Base-by-base conservation (phyloP, 1,140 invertebrate genomes). In the Drosophila obscura region DNA sequence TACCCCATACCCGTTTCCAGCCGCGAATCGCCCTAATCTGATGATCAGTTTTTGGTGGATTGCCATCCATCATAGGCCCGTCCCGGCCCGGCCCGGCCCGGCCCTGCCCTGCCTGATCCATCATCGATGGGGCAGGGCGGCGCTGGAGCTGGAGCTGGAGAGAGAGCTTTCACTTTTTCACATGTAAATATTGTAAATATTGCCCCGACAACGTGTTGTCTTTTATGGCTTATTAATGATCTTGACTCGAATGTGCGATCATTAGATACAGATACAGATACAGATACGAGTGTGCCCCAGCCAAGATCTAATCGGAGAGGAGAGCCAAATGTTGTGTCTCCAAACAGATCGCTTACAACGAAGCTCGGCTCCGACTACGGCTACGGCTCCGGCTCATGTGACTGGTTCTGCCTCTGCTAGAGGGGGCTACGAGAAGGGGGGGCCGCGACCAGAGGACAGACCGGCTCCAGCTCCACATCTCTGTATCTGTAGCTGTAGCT, bases 211-310 rank as follows among this genome's bases (percentile, higher is more conserved):
- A 69, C 66, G 81, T 71, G 81, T 84, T 85, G 82, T 66, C 44
- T 82, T 85, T 85, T 87, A 85, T 85, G 82, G 65, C 78, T 78
- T 87, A 85, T 85, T 85, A 85, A 85, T 85, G 82, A 82, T 80
- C 71, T 39, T 57, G 77, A 59, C 74, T 72, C 74, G 80, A 75
- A 76, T 75, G 72, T 67, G 73, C 71, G 73, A 76, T 85, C 82
- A 82, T 87, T 81, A 85, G 82, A 85, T 66, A 64, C 59, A 57
- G 59, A 75, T 72, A 85, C 55, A 28, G 26, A 28, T 31, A 31
- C 28, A 31, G 28, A 31, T 31, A 8, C 7, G 28, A 31, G 28
- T 8, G 28, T 31, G 28, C 28, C 28, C 28, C 64, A 64, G 59
- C 43, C 26, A 43, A 22, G 62, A 65, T 64, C 45, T 35, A 35